Conservation (phyloP, 2,797 vertebrate species). For the Carcharodon carcharias region DNA sequence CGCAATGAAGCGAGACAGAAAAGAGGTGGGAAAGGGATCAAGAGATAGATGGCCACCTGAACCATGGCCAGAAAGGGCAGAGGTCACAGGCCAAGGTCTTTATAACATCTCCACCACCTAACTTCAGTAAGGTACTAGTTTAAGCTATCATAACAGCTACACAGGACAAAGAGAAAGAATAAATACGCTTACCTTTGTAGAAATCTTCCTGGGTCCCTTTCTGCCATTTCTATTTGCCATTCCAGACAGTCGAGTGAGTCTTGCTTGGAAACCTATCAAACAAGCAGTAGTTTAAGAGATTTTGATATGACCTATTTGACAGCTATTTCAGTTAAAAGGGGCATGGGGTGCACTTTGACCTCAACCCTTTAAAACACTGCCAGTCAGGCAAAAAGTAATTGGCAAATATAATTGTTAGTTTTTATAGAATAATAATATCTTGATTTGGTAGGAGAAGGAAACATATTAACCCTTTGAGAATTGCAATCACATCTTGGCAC, state of each 20-base stretch:
- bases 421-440: not conserved
- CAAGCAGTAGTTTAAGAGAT: slow-evolving; percentile 26
- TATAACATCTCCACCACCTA: slow-evolving; percentile 49
- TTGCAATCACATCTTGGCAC: not conserved
- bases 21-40: slow-evolving; percentile 73
- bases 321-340: slow-evolving; percentile 21
- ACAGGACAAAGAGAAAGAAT: slow-evolving; percentile 40
- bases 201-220: slow-evolving; percentile 53
- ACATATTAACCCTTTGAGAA: not conserved
- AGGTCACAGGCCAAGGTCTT: slow-evolving; percentile 73
- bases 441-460: not conserved
- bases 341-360: not conserved
- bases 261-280: slow-evolving; percentile 76
- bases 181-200: slow-evolving; percentile 57
- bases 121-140: slow-evolving; percentile 43
- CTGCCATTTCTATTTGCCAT: slow-evolving; percentile 60
- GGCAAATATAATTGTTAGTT: not conserved
- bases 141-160: slow-evolving; percentile 38
- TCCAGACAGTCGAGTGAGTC: slow-evolving; percentile 76
- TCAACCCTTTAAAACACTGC: not conserved
- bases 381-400: not conserved
- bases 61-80: slow-evolving; percentile 60
- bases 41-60: slow-evolving; percentile 64
- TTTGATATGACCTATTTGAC: not conserved
- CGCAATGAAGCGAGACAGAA: slow-evolving; percentile 77